These are phyloP conservation scores for Urechis unicinctus DNA, from an alignment of 2,888 invertebrate genomes.

Conservation along the genomic window DNA sequence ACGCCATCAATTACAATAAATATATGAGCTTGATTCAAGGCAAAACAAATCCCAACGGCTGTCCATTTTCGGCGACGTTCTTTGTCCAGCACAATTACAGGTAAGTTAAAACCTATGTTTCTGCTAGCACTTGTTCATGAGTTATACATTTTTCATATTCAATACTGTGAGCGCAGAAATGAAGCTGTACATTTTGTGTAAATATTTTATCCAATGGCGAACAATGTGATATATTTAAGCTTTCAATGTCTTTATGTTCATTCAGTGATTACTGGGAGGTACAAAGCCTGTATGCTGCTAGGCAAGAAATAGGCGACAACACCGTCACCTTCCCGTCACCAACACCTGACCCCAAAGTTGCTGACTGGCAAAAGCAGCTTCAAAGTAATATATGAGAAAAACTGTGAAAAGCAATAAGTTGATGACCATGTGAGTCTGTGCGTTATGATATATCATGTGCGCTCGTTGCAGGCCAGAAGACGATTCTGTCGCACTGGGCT, in stretches of 20 bases:
- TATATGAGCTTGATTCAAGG: background rate
- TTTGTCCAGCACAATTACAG: slow-evolving; percentile 4
- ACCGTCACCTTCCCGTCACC: background rate
- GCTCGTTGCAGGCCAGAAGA: background rate
- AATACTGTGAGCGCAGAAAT: too few relatives aligned
- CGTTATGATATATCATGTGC: background rate
- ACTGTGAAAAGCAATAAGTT: background rate
- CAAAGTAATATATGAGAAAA: background rate
- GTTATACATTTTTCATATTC: too few relatives aligned
- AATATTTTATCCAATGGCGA: background rate
- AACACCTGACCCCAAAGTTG: background rate
- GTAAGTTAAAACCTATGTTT: background rate
- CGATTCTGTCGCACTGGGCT: background rate
- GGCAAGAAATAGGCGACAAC: background rate
- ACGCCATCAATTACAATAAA: background rate
- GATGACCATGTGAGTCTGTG: too few relatives aligned
- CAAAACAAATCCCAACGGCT: slow-evolving; percentile 5
- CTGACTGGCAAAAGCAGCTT: background rate
- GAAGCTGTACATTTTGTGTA: too few relatives aligned
- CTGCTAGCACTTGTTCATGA: too few relatives aligned
- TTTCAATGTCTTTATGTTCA: background rate
- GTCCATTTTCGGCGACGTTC: slow-evolving; percentile 5
- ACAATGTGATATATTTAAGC: background rate
- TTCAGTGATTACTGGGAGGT: background rate
- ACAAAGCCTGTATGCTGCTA: background rate